Base-by-base conservation (phyloP, 2,888 invertebrate genomes). In the Leptopilina myrica region DNA sequence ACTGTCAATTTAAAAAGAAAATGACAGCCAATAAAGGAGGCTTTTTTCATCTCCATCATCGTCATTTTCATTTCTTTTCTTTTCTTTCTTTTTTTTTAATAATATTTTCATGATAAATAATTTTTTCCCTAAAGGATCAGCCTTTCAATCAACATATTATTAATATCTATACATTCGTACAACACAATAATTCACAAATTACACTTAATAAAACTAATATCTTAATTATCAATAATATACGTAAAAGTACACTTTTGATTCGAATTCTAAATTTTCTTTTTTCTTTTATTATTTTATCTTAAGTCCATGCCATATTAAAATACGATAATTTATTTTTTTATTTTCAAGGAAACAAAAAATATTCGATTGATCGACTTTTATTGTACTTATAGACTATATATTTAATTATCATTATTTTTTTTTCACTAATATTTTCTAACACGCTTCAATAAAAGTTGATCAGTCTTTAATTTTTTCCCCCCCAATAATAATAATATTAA, bases 61-160 rank as follows among this genome's bases (percentile, higher is more conserved):
- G 5, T 33, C 33, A 33, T 33, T 33, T 33, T 33, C 33, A 33
- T 33, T 33, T 33, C 5, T 33, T 33, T 20, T 20, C 20, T 20
- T 20, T 20, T 20, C 20, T 20, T 20, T 20, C 20, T 33, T 33
- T 49, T 12, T 62, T 56, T 53, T 53, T 53, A 9, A 73, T 73
- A 73, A 73, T 73, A 73, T 73, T 69, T 20, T 69, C 49, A 53
- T 56, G 33, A 9, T 73, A 73, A 53, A 73, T 73, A 33, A 73
- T 26, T 73, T 56, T 49, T 73, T 33, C 56, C 73, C 56, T 56
- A 33, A 56, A 73, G 56, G 33, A 73, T 73, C 73, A 73, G 73
- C 73, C 73, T 73, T 73, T 73, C 56, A 26, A 59, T 56, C 33
- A 73, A 73, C 26, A 33, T 73, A 73, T 73, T 73, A 56, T 53